Conservation (phyloP, 2,888 invertebrate species). For the Clunio marinus region DNA sequence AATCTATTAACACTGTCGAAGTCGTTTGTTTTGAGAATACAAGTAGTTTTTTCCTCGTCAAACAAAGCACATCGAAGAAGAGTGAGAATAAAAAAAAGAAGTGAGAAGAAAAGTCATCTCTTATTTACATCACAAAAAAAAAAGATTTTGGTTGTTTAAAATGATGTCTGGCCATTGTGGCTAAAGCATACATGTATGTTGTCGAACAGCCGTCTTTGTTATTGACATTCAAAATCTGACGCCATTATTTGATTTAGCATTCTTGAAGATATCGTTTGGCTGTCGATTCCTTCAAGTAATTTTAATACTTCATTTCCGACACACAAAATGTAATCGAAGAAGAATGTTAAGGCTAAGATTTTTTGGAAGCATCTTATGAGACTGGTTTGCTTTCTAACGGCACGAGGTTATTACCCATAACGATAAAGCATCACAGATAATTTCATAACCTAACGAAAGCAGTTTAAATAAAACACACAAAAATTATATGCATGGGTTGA, state of each 20-base stretch:
- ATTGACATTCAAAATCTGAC: slow-evolving; percentile 38
- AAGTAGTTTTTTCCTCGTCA: slow-evolving; percentile 30
- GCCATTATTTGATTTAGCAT: slow-evolving; percentile 32
- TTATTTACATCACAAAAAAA: slow-evolving; percentile 32
- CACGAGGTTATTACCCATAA: no score
- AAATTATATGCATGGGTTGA: slow-evolving; percentile 31
- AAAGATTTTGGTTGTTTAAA: background rate
- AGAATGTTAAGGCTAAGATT: no score
- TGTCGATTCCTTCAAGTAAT: background rate
- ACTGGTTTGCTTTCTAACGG: no score
- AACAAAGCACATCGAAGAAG: slow-evolving; percentile 2
- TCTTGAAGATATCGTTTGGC: slow-evolving; percentile 1
- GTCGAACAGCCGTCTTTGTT: slow-evolving; percentile 31
- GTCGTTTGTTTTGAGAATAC: slow-evolving; percentile 34
- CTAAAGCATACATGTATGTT: slow-evolving; percentile 22
- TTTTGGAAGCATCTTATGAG: no score
- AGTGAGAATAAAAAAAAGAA: background rate
- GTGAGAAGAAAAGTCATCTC: slow-evolving; percentile 25
- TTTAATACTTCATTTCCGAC: slow-evolving; percentile 1
- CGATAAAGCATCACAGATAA: no score
- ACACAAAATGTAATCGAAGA: no score
- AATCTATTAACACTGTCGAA: slow-evolving; percentile 18
- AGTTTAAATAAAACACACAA: background rate
- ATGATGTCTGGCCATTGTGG: slow-evolving; percentile 31
- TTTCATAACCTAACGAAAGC: background rate